These are phyloP conservation scores for Steinernema khuongi DNA, from an alignment of 1,140 invertebrate species.

Conservation along the genomic window DNA sequence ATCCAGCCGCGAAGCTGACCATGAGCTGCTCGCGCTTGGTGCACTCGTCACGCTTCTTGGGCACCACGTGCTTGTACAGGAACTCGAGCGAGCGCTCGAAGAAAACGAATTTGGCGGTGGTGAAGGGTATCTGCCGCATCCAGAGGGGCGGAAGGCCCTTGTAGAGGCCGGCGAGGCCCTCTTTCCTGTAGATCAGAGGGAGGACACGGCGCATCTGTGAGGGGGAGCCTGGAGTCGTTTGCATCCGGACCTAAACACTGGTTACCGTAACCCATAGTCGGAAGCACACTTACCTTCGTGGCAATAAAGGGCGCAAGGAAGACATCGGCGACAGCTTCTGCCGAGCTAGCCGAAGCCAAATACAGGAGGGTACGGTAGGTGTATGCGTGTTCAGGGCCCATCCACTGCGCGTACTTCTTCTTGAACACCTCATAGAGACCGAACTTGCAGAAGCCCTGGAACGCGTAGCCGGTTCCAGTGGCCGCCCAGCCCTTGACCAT, in stretches of 20 bases:
- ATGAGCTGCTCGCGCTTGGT: constrained; percentile 84
- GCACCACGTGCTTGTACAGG: constrained; percentile 79
- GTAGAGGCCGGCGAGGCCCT: constrained; percentile 62
- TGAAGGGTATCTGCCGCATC: constrained; percentile 97
- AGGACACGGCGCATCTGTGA: constrained; percentile 77
- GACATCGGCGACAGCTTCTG: constrained; percentile 98
- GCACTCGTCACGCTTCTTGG: constrained; percentile 83
- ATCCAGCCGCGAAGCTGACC: constrained; percentile 90
- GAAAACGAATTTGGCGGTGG: constrained; percentile 99
- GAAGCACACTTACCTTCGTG: constrained; percentile 66
- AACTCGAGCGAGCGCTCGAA: constrained; percentile 93
- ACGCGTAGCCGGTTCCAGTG: constrained; percentile 90
- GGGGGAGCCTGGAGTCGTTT: constrained; percentile 87
- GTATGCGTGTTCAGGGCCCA: constrained; percentile 84
- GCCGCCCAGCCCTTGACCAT: constrained; percentile 93
- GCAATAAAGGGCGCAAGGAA: constrained; percentile 91
- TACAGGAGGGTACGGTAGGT: constrained; percentile 85
- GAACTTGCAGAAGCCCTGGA: constrained; percentile 69
- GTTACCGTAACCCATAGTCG: constrained; percentile 87
- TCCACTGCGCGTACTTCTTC: constrained; percentile 72
- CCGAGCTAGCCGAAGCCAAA: constrained; percentile 83
- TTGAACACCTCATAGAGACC: constrained; percentile 75
- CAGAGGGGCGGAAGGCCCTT: constrained; percentile 80
- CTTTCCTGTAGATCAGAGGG: constrained; percentile 69
- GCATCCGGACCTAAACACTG: constrained; percentile 90